Base-by-base conservation (phyloP, 2,113 vertebrate species). In the Agapornis roseicollis region DNA sequence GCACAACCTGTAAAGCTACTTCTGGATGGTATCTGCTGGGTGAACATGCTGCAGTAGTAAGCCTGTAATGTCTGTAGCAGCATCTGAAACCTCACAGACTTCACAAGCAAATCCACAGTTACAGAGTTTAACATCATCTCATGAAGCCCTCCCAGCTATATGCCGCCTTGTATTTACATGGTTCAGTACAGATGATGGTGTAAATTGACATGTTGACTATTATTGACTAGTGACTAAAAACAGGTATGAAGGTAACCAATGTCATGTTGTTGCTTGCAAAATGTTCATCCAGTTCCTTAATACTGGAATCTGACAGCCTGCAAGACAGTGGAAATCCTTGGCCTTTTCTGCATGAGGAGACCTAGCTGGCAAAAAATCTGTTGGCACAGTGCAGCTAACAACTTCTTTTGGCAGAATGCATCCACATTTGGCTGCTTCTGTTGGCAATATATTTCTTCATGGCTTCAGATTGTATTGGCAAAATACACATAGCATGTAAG, bases 391-490 rank as follows among this genome's bases (percentile, higher is more conserved):
- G 49, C 61, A 89, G 61, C 49, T 64, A 56, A n/a, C 33, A 78
- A 76, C 80, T 84, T 89, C 70, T 85, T 92, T 91, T 85, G 84
- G 89, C 87, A 91, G 94, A 91, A 64, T 69, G n/a, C 41, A 52
- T 87, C 82, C 39, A 72, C 73, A 87, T 94, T 94, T 91, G 84
- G 52, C 86, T 92, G 89, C 77, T 84, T 89, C 77, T 91, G 56
- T 87, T 95, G 84, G 89, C 80, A 87, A 64, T 71, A 25, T 78
- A 91, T 92, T 90, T 88, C 80, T 86, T 90, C 80, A 86, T 90
- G 89, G 60, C 49, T 89, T 93, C 72, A 71, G 72, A 83, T 3
- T 71, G 52, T 92, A 86, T 81, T 93, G 95, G 77, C 93, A 94
- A 95, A 94, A 95, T 93, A 90, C n/a, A 42, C 44, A 22, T 44